Conservation (phyloP, 2,888 invertebrate genomes). For the Ophion costatus region DNA sequence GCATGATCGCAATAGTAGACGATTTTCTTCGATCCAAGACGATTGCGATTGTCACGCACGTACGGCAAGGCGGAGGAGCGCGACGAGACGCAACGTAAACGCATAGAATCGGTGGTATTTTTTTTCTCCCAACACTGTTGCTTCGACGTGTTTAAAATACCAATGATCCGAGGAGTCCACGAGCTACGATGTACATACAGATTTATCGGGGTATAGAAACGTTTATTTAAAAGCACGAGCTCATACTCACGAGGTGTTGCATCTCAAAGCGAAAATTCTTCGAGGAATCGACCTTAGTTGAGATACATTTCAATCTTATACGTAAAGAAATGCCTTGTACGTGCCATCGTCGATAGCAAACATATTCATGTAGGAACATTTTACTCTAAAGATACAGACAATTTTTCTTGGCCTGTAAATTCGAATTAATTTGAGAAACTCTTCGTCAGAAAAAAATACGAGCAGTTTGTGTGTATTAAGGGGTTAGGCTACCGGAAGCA, state of each 20-base stretch:
- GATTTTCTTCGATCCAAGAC: conserved; percentile 17
- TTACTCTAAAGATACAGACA: not conserved
- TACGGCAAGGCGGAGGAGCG: not conserved
- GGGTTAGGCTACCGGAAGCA: too few relatives aligned
- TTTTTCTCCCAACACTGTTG: conserved; percentile 52
- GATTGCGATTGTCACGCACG: conserved; percentile 29
- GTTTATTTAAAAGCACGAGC: conserved; percentile 43
- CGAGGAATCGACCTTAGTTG: conserved; percentile 15
- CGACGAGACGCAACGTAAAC: not conserved
- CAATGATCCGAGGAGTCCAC: conserved; percentile 25
- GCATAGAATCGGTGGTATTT: conserved; percentile 30
- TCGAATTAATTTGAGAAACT: not conserved
- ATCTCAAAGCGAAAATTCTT: conserved; percentile 36
- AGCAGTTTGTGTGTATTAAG: not conserved
- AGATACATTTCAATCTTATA: conserved; percentile 11
- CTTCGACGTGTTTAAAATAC: conserved; percentile 56
- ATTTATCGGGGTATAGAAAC: conserved; percentile 41
- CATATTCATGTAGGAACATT: not conserved
- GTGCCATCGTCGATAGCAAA: not conserved
- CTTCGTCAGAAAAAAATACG: not conserved
- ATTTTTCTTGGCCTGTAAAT: not conserved
- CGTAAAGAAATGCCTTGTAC: not conserved
- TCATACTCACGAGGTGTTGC: conserved; percentile 21
- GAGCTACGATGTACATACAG: conserved; percentile 48
- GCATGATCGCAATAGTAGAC: not conserved